phyloP scores from a whole-genome alignment of 2,888 invertebrate species.

The Cantharis flavilabris region DNA sequence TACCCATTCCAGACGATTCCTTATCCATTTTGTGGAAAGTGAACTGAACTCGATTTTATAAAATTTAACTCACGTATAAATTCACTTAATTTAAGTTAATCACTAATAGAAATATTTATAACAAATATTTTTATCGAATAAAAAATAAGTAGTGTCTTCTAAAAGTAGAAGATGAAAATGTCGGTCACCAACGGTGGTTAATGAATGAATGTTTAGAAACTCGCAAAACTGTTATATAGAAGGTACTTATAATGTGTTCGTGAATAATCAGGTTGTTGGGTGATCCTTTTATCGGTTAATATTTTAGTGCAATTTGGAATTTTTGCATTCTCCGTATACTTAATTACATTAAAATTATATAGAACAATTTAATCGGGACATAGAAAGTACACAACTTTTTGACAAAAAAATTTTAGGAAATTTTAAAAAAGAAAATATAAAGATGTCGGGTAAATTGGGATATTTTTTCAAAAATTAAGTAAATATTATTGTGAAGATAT shows the following conservation, averaged over 20 bases:
- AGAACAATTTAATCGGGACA: not conserved
- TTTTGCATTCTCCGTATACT: not conserved
- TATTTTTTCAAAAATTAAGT: no score
- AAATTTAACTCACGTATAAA: not conserved
- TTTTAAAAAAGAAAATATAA: no score
- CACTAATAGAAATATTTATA: not conserved
- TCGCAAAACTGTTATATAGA: constrained; percentile 45
- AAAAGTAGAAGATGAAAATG: constrained; percentile 33
- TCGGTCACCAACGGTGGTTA: constrained; percentile 45
- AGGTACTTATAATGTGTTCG: constrained; percentile 11
- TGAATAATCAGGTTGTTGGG: not conserved
- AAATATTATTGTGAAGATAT: no score
- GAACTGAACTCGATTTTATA: not conserved
- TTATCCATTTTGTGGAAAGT: constrained; percentile 11
- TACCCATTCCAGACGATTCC: constrained; percentile 17
- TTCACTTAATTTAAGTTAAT: not conserved
- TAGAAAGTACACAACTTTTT: not conserved
- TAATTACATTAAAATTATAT: not conserved
- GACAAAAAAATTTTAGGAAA: no score
- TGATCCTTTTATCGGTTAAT: not conserved
- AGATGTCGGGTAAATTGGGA: no score
- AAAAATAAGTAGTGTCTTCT: constrained; percentile 5
- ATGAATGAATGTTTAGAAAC: constrained; percentile 42
- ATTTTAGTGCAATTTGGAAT: not conserved
- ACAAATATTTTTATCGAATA: not conserved